Conservation (phyloP, 2,113 vertebrate species). For the Trematocara zebra region DNA sequence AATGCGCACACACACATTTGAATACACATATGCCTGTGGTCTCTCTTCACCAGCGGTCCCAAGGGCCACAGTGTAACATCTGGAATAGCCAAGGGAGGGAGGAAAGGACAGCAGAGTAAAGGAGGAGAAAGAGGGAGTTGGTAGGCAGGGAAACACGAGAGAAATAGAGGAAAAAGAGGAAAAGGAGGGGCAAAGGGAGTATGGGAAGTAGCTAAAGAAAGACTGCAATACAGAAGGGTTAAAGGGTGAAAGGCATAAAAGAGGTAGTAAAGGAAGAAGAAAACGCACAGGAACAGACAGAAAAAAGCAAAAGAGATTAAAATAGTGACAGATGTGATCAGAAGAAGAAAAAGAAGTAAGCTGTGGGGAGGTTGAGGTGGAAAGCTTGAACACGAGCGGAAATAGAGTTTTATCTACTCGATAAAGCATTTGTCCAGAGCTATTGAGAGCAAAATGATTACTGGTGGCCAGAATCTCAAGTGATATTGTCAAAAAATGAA, state of each 20-base stretch:
- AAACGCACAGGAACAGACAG: not conserved
- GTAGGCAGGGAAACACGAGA: constrained; percentile 10
- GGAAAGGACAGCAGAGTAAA: constrained; percentile 46
- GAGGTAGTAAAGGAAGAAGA: not conserved
- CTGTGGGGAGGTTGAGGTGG: not conserved
- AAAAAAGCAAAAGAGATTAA: not conserved
- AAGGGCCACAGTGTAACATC: constrained; percentile 90
- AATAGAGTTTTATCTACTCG: not conserved
- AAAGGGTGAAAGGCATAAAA: not conserved
- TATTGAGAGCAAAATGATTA: not conserved
- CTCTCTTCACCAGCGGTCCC: constrained; percentile 87
- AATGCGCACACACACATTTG: not conserved
- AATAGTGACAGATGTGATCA: not conserved
- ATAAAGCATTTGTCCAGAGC: not conserved
- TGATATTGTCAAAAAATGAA: not conserved
- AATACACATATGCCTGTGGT: constrained; percentile 39
- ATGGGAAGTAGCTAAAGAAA: not conserved
- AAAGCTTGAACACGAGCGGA: not conserved
- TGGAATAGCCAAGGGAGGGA: constrained; percentile 85
- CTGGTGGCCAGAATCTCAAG: not conserved
- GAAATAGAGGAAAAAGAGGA: not conserved
- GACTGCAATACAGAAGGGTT: not conserved
- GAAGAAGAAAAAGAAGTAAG: not conserved
- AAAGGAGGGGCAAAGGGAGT: not conserved
- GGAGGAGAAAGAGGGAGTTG: constrained; percentile 27